These are phyloP conservation scores for Agrochola macilenta DNA, from an alignment of 2,888 invertebrate species.

Conservation along the genomic window DNA sequence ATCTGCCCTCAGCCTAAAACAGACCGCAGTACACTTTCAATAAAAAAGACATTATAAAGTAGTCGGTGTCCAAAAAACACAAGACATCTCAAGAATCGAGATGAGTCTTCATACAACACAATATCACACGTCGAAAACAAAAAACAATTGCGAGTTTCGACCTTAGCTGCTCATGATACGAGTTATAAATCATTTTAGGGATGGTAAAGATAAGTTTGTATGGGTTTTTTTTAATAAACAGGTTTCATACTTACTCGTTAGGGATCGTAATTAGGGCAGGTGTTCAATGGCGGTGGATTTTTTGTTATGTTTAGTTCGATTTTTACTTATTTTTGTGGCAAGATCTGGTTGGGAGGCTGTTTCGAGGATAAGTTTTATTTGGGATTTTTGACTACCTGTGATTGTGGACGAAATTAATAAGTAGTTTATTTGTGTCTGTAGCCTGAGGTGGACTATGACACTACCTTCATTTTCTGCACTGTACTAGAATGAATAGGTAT, in stretches of 20 bases:
- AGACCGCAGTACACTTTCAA: slow-evolving; percentile 73
- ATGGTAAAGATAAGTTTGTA: slow-evolving; percentile 61
- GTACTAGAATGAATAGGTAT: background rate
- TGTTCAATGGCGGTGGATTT: slow-evolving; percentile 80
- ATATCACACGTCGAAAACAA: slow-evolving; percentile 23
- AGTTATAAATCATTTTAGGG: slow-evolving; percentile 24
- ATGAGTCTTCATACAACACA: slow-evolving; percentile 68
- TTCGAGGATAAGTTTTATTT: slow-evolving; percentile 23
- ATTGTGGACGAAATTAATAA: slow-evolving; percentile 2
- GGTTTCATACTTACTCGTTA: slow-evolving; percentile 77
- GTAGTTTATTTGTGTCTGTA: background rate
- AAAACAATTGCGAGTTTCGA: slow-evolving; percentile 53
- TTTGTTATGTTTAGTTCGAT: slow-evolving; percentile 74
- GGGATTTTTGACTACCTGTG: slow-evolving; percentile 35
- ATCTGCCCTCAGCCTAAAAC: slow-evolving; percentile 66
- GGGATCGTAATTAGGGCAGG: slow-evolving; percentile 86
- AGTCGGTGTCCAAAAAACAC: slow-evolving; percentile 79
- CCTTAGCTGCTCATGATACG: slow-evolving; percentile 53
- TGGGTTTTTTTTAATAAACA: slow-evolving; percentile 75
- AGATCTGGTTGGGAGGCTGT: slow-evolving; percentile 54
- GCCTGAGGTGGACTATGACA: background rate
- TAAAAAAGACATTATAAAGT: slow-evolving; percentile 85
- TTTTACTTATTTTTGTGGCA: slow-evolving; percentile 66
- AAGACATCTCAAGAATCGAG: slow-evolving; percentile 72
- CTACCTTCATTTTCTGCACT: no score